Evolutionary conservation across 2,888 invertebrate species (phyloP).

Genomic region (Synanthedon andrenaeformis): DNA sequence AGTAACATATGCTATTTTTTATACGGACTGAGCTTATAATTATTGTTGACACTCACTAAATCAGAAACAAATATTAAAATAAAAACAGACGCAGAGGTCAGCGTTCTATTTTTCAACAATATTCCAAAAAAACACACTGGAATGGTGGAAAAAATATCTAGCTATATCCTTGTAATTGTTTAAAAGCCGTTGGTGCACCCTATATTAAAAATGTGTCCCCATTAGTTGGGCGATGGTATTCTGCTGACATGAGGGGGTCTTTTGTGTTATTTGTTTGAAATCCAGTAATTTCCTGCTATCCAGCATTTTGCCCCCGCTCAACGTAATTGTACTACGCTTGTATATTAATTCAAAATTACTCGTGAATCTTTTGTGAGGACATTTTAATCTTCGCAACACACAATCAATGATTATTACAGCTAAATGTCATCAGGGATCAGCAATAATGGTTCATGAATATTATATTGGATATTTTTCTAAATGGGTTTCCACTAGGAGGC

Average conservation of each 20-base stretch:
- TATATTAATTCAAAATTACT: constrained; percentile 51
- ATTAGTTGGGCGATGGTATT: constrained; percentile 36
- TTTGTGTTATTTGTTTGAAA: constrained; percentile 53
- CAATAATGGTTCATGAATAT: too few species aligned
- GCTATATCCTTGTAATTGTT: constrained; percentile 33
- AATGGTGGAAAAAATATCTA: background rate
- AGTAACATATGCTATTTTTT: too few species aligned
- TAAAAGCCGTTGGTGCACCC: constrained; percentile 40
- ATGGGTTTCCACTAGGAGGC: too few species aligned
- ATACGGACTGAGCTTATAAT: too few species aligned
- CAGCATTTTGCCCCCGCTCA: constrained; percentile 51
- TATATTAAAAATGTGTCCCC: constrained; percentile 63
- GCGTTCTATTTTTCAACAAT: too few species aligned
- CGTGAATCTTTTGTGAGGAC: constrained; percentile 44
- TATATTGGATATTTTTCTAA: too few species aligned
- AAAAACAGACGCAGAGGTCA: too few species aligned
- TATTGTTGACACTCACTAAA: too few species aligned
- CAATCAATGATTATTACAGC: too few species aligned
- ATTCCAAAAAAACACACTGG: too few species aligned
- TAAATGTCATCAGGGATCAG: too few species aligned
- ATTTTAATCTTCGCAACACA: constrained; percentile 40
- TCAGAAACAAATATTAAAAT: too few species aligned
- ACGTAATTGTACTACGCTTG: constrained; percentile 37
- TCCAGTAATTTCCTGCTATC: constrained; percentile 61
- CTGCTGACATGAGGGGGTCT: constrained; percentile 35